Evolutionary conservation across 2,888 invertebrate species (phyloP).

Genomic region (Acanthacorydalis orientalis): DNA sequence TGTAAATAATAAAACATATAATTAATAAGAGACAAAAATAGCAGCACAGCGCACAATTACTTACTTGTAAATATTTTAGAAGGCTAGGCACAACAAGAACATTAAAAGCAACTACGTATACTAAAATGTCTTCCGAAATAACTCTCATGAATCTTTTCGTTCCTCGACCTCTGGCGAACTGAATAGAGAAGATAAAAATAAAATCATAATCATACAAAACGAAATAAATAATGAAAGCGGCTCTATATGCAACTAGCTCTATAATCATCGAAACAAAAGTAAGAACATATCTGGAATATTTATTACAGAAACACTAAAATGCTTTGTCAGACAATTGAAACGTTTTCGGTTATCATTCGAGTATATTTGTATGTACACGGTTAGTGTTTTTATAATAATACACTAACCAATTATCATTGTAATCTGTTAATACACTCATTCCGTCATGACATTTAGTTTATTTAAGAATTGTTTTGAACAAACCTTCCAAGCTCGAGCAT

Average conservation of each 20-base stretch:
- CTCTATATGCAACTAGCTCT: too few relatives aligned
- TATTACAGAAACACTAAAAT: background rate
- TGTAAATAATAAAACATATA: too few relatives aligned
- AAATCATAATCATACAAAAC: background rate
- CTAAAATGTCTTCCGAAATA: too few relatives aligned
- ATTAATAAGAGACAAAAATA: too few relatives aligned
- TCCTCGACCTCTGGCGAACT: background rate
- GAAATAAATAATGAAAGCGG: background rate
- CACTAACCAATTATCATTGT: too few relatives aligned
- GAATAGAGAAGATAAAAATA: background rate
- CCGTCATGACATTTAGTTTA: conserved; percentile 3
- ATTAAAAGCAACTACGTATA: too few relatives aligned
- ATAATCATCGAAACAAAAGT: too few relatives aligned
- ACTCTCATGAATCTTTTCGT: background rate
- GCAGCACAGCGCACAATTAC: too few relatives aligned
- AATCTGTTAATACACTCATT: background rate
- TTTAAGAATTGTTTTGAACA: conserved; percentile 20
- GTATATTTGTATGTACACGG: background rate
- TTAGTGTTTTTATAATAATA: background rate
- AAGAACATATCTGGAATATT: too few relatives aligned
- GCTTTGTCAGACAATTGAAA: background rate
- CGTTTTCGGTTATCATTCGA: background rate
- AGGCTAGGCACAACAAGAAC: too few relatives aligned
- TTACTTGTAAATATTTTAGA: too few relatives aligned
- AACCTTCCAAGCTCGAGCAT: conserved; percentile 70